Conservation (phyloP, 2,113 vertebrate species). For the Peucedramus taeniatus region DNA sequence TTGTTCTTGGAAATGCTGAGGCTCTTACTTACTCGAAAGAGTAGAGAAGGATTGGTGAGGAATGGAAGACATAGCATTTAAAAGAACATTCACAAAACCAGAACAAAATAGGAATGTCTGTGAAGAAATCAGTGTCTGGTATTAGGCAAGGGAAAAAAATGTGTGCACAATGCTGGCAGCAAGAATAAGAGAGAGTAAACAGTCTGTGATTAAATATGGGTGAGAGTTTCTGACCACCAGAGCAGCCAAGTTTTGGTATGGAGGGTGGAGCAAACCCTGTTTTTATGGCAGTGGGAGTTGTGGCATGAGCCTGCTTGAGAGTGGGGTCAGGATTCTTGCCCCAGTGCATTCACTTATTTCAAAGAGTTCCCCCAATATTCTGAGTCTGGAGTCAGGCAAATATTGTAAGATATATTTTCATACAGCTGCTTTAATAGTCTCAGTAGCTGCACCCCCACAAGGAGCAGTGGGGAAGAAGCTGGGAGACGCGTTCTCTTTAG, state of each 20-base stretch:
- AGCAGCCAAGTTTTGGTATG: not conserved
- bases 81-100: not conserved
- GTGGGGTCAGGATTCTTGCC: not conserved
- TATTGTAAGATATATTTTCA: not conserved
- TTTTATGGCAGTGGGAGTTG: not conserved
- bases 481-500: accelerated
- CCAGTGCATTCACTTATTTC: accelerated
- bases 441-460: not conserved
- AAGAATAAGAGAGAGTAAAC: not conserved
- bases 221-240: not conserved
- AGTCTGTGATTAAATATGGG: not conserved
- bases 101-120: not conserved
- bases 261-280: not conserved
- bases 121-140: not conserved
- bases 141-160: not conserved
- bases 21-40: not conserved
- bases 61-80: not conserved
- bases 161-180: not conserved
- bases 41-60: not conserved
- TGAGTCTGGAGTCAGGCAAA: not conserved
- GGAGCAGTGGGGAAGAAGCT: not conserved
- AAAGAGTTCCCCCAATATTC: accelerated
- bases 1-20: not conserved
- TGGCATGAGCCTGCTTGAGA: not conserved
- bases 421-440: not conserved